phyloP scores from a whole-genome alignment of 2,888 invertebrate species.

The Euplagia quadripunctaria region DNA sequence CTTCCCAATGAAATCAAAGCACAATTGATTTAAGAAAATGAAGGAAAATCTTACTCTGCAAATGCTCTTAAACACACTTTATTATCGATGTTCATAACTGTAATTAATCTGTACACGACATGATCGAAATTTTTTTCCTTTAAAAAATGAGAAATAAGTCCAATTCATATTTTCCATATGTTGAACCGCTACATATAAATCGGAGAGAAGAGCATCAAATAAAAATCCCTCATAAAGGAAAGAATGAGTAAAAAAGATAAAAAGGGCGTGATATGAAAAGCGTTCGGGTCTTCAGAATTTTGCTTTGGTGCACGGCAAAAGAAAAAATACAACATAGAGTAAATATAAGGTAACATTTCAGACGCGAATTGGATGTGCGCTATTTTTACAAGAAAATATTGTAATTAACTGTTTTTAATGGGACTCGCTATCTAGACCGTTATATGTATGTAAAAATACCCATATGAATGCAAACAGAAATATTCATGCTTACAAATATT shows the following conservation, averaged over 20 bases:
- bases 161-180: constrained; percentile 32
- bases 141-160: background rate
- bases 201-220: constrained; percentile 61
- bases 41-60: background rate
- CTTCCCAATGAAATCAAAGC: too few species aligned
- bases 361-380: constrained; percentile 14
- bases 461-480: too few species aligned
- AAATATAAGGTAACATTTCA: constrained; percentile 26
- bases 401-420: background rate
- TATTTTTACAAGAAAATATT: background rate
- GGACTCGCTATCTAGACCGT: background rate
- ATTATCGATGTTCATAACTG: background rate
- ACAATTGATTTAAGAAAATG: background rate
- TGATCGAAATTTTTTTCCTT: background rate
- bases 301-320: constrained; percentile 60
- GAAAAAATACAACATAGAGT: constrained; percentile 59
- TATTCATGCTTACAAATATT: background rate
- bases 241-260: constrained; percentile 68
- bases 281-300: constrained; percentile 61
- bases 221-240: constrained; percentile 58
- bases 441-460: background rate
- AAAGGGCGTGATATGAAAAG: constrained; percentile 70
- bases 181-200: constrained; percentile 52
- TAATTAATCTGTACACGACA: background rate
- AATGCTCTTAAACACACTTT: background rate